Base-by-base conservation (phyloP, 1,140 invertebrate species). In the Drosophila mojavensis region DNA sequence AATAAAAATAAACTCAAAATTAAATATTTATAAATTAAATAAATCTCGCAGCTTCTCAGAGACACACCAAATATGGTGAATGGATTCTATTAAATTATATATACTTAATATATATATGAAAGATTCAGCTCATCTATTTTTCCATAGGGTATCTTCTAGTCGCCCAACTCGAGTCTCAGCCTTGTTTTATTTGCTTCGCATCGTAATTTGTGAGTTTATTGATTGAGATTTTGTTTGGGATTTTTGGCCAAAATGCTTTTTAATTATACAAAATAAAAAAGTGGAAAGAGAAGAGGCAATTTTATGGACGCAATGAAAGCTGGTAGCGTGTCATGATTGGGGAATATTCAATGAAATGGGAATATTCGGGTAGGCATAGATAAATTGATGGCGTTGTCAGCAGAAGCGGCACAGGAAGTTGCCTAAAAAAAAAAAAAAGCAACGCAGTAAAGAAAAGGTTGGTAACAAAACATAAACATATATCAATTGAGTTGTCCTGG, bases 401-500 rank as follows among this genome's bases (percentile, higher is more conserved):
- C 60, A 71, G 66, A 72, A 72, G 66, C 59, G 75, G 73, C 60
- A 82, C 79, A 86, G 82, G 83, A 86, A 82, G 67, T 74, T 41
- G 64, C 15, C 62, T 76, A 62, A 83, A 82, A 81, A 67, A 67
- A 51, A 13, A 13, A 39, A 7, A 48, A 24, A 3, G 20, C 2
- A 24, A 24, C 20, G 20, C 20, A 24, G 64, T 13, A 28, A n/a
- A 9, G 13, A 28, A n/a, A 17, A 47, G 43, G 36, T 39, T 39
- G 11, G 66, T 55, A 62, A 58, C 62, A 36, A 70, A 75, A 85
- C 56, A 74, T 30, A 76, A 56, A 72, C 68, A 75, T 88, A 86
- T 86, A 88, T 88, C 82, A 88, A 86, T 86, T 72, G 69, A 82
- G 83, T 86, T 86, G 82, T 86, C 71, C 53, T 55, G 30, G 55